Base-by-base conservation (phyloP, 2,113 vertebrate genomes). In the Silurus asotus region DNA sequence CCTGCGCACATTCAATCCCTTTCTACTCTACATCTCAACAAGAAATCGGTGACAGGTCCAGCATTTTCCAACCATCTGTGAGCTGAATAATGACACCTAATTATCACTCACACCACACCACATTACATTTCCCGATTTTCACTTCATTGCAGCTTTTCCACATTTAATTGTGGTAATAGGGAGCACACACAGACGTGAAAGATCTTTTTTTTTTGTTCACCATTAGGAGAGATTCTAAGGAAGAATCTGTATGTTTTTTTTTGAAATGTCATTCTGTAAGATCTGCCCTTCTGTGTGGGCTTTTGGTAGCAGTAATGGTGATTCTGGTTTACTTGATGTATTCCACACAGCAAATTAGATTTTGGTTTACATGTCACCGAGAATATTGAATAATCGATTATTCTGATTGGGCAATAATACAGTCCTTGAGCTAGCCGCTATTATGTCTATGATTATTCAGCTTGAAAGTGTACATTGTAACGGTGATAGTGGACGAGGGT, bases 71-170 rank as follows among this genome's bases (percentile, higher is more conserved):
- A 51, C 79, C 45, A 65, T 65, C 48, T 81, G 45, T 25, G 61
- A 65, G 61, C 45, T 53, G 61, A 82, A 82, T 81, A 81, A 81
- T 82, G 61, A 65, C 80, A 65, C 3, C 14, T 65, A 61, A 65
- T 65, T 82, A 82, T 53, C 80, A 82, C 80, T 82, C 61, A 25
- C 23, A 7, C 80, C 61, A 82, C 61, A 25, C 45, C 65, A 49
- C n/a, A 53, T 53, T 65, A 64, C 45, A 65, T 82, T 82, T 65
- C 80, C 59, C 49, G 37, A 65, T 82, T 82, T 81, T 82, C 19
- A 53, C 80, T 82, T 82, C 25, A 48, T 48, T 82, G 20, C 45
- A 65, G 80, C 61, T 51, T 64, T 81, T 65, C 6, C 23, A 64
- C 5, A 51, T 10, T 13, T 65, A 48, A 61, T 65, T 53, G 80